These are phyloP conservation scores for Etheostoma cragini DNA, from an alignment of 2,113 vertebrate genomes.

Conservation along the genomic window DNA sequence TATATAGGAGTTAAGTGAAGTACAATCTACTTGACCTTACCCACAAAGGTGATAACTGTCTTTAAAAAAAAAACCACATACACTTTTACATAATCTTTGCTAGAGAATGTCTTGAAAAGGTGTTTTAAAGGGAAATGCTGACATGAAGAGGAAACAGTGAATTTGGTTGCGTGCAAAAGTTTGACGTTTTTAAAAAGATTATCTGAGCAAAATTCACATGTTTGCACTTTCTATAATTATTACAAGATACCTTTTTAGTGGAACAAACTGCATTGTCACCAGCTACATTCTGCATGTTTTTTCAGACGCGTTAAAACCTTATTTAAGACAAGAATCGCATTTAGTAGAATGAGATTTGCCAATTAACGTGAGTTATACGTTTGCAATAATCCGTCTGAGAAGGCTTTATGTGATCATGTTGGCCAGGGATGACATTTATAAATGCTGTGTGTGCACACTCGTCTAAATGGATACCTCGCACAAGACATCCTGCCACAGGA, in stretches of 20 bases:
- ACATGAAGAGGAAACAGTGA: background rate
- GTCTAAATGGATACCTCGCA: conserved; percentile 78
- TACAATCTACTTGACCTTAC: background rate
- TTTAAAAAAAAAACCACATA: background rate
- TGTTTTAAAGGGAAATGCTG: background rate
- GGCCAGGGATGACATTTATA: conserved; percentile 82
- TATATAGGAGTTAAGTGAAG: conserved; percentile 24
- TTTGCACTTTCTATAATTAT: conserved; percentile 47
- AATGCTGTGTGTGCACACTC: conserved; percentile 82
- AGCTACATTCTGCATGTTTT: conserved; percentile 41
- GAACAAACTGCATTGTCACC: conserved; percentile 51
- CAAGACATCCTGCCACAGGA: conserved; percentile 70
- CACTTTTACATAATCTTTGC: background rate
- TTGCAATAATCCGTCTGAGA: conserved; percentile 72
- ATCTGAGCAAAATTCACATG: conserved; percentile 13
- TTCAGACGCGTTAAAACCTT: conserved; percentile 65
- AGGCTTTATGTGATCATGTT: conserved; percentile 81
- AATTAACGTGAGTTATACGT: conserved; percentile 80
- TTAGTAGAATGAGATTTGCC: conserved; percentile 77
- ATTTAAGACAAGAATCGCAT: conserved; percentile 70
- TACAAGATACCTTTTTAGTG: conserved; percentile 43
- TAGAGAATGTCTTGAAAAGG: background rate
- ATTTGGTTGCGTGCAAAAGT: background rate
- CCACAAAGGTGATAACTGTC: background rate
- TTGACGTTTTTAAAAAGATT: background rate